phyloP scores from a whole-genome alignment of 2,797 vertebrate species.

The Eupleurogrammus muticus region DNA sequence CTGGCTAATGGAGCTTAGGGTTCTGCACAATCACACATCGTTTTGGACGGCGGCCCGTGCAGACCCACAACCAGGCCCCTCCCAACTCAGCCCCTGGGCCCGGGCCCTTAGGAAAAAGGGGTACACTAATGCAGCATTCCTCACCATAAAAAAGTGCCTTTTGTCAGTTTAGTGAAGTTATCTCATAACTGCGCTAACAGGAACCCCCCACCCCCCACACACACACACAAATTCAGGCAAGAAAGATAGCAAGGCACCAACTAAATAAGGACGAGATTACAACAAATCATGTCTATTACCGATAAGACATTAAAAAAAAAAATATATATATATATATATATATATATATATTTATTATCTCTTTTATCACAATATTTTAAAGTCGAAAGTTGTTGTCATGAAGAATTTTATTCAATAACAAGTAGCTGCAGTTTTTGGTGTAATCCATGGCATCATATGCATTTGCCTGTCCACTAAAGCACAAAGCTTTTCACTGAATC shows the following conservation, averaged over 20 bases:
- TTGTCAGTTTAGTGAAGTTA: not conserved
- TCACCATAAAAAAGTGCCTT: not conserved
- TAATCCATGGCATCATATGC: too few species aligned
- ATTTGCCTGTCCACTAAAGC: too few species aligned
- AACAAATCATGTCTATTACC: not conserved
- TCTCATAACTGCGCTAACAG: too few species aligned
- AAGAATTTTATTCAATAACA: too few species aligned
- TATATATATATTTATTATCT: too few species aligned
- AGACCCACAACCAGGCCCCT: constrained; percentile 4
- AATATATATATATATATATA: too few species aligned
- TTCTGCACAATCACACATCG: constrained; percentile 64
- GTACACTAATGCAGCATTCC: constrained; percentile 1
- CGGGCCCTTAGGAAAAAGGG: constrained; percentile 1
- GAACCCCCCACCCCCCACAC: too few species aligned
- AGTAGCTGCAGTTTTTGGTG: too few species aligned
- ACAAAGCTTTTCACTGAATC: not conserved
- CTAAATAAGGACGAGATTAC: not conserved
- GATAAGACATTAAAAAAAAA: not conserved
- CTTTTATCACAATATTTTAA: too few species aligned
- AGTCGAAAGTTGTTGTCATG: too few species aligned
- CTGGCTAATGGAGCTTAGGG: constrained; percentile 56
- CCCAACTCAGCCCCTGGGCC: constrained; percentile 6
- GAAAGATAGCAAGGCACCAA: not conserved
- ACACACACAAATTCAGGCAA: not conserved
- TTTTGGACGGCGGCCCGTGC: constrained; percentile 46